A percentile compares a stretch with the other conserved stretches of the same genome.
phyloP scores from a whole-genome alignment of 2,113 vertebrate species.

The Stictonetta naevosa region DNA sequence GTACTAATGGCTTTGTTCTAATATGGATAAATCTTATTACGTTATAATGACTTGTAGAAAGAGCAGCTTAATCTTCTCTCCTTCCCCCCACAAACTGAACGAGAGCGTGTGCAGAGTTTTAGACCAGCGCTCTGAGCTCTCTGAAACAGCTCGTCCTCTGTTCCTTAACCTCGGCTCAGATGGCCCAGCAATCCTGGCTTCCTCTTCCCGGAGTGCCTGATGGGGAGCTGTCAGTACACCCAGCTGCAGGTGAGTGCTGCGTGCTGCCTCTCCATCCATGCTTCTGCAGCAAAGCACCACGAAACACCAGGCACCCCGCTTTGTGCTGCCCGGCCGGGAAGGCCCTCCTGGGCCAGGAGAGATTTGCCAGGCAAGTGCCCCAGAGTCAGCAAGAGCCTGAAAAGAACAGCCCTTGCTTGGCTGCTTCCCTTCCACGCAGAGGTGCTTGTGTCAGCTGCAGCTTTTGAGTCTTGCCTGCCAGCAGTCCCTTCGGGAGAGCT shows the following conservation, averaged over 20 bases:
- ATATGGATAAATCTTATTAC: slow-evolving; percentile 29
- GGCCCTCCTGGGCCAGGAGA: not conserved
- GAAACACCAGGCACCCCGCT: not conserved
- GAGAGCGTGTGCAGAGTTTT: not conserved
- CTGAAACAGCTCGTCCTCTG: not conserved
- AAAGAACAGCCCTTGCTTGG: not conserved
- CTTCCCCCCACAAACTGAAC: not conserved
- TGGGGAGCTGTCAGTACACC: slow-evolving; percentile 93
- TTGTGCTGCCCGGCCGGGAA: too few species aligned
- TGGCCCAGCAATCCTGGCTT: slow-evolving; percentile 93
- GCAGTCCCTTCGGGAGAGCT: not conserved
- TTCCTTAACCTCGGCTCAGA: slow-evolving; percentile 81
- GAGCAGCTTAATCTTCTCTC: slow-evolving; percentile 21
- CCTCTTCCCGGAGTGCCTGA: slow-evolving; percentile 93
- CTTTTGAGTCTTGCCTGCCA: too few species aligned
- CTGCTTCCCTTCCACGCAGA: not conserved
- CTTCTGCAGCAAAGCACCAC: not conserved
- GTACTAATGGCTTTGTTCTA: slow-evolving; percentile 9
- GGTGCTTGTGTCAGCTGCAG: not conserved
- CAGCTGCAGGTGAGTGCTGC: slow-evolving; percentile 88
- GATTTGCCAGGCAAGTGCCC: too few species aligned
- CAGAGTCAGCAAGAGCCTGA: not conserved
- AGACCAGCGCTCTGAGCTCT: not conserved
- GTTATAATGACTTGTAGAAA: not conserved
- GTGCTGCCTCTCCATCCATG: accelerated